phyloP scores from a whole-genome alignment of 2,888 invertebrate genomes.

The Drosophila gaucha region DNA sequence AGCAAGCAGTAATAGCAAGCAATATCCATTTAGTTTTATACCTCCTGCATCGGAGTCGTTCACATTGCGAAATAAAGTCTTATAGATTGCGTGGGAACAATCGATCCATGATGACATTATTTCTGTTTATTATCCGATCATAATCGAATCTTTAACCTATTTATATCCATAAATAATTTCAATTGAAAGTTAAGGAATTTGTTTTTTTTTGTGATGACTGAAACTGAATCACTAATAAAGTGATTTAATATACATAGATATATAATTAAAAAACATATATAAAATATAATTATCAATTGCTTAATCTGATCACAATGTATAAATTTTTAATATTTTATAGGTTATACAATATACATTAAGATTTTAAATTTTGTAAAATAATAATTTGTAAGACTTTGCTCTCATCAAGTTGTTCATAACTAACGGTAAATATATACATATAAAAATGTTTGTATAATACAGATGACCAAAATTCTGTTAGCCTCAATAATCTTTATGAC shows the following conservation, averaged over 20 bases:
- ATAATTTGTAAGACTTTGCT: too few species aligned
- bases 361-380: too few species aligned
- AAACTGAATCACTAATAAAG: not conserved
- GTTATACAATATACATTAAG: not conserved
- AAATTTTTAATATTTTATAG: not conserved
- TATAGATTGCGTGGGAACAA: not conserved
- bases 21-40: too few species aligned
- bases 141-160: too few species aligned
- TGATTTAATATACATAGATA: not conserved
- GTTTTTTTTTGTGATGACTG: not conserved
- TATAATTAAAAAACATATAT: not conserved
- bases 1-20: too few species aligned
- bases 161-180: not conserved
- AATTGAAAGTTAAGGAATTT: too few species aligned
- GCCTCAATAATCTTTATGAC: not conserved
- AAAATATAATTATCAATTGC: not conserved
- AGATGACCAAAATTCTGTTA: slow-evolving; percentile 1
- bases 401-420: slow-evolving; percentile 7
- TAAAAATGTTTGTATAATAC: slow-evolving; percentile 9
- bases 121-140: too few species aligned
- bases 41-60: not conserved
- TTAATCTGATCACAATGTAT: too few species aligned
- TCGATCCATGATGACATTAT: not conserved
- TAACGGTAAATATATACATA: not conserved
- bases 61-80: not conserved